Evolutionary conservation across 2,888 invertebrate genomes (phyloP), one percentile per base, ranked within the genome.

Genomic region (Leucophenga montana): DNA sequence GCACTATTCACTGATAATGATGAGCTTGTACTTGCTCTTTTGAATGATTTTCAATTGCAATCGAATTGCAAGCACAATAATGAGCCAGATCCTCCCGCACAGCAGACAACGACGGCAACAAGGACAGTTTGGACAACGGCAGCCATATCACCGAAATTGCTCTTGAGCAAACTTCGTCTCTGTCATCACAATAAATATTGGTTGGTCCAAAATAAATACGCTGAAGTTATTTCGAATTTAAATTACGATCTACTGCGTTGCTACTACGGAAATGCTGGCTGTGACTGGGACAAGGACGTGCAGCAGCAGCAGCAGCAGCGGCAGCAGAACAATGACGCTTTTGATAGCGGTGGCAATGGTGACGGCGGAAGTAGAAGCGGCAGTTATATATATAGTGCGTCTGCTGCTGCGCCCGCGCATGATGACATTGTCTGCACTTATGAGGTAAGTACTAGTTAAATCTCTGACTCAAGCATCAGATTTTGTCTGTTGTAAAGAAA

Each of bases 181-280:
- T 89, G 88, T 78, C 85, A 85, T 80, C 85, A 88, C 81, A 89
- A 89, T 85, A 89, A 88, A 86, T 89, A 89, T 86, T 89, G 89
- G 89, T 84, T 89, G 80, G 89, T 89, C 78, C 89, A 89, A 82
- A 89, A 88, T 87, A 89, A 89, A 87, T 89, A 88, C 80, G 86
- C 87, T 74, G 89, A 89, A 83, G 88, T 89, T 85, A 86, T 89
- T 83, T 87, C 88, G 74, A 89, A 87, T 85, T 87, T 89, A 79
- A 85, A 88, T 86, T 88, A 86, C 83, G 81, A 85, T 77, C 81
- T 83, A 66, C 76, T 89, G 70, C 88, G 85, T 73, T 80, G 81
- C 72, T 85, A 84, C 79, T 87, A 86, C 82, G 85, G 83, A 84
- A 85, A 86, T 84, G 77, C 79, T 65, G 77, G 73, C 64, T 75